Conservation (phyloP, 1,140 invertebrate species). For the Xylocopa sonorina region DNA sequence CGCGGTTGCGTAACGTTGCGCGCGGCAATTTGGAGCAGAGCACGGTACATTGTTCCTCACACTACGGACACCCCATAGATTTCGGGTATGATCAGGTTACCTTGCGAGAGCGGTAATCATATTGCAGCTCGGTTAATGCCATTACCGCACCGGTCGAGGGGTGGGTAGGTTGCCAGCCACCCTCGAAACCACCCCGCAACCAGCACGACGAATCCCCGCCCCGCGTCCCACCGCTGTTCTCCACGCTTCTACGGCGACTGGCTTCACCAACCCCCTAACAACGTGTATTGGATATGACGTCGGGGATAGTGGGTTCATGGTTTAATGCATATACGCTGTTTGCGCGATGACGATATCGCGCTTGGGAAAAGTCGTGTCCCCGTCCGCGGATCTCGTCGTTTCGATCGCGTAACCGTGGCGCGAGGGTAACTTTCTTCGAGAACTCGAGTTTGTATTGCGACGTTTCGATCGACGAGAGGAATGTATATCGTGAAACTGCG, state of each 20-base stretch:
- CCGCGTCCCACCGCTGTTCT: conserved; percentile 11
- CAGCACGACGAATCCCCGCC: conserved; percentile 42
- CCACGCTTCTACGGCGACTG: conserved; percentile 32
- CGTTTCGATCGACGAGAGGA: too few species aligned
- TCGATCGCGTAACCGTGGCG: too few species aligned
- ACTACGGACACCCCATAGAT: conserved; percentile 71
- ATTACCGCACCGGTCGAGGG: conserved; percentile 80
- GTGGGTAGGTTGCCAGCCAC: conserved; percentile 72
- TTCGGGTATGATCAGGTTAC: conserved; percentile 81
- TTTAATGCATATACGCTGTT: conserved; percentile 78
- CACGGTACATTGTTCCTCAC: conserved; percentile 62
- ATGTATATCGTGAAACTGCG: too few species aligned
- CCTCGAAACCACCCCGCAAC: conserved; percentile 69
- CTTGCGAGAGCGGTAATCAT: conserved; percentile 81
- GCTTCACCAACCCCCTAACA: conserved; percentile 60
- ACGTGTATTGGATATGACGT: conserved; percentile 81
- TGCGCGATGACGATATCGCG: conserved; percentile 67
- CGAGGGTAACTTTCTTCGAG: too few species aligned
- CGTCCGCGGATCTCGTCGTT: too few species aligned
- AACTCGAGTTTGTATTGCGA: too few species aligned
- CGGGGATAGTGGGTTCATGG: conserved; percentile 78
- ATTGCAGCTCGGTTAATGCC: conserved; percentile 82
- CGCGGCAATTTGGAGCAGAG: conserved; percentile 52
- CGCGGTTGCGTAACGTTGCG: conserved; percentile 72
- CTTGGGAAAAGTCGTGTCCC: conserved; percentile 65